Evolutionary conservation across 2,113 vertebrate species (phyloP).

Genomic region (Alectura lathami): DNA sequence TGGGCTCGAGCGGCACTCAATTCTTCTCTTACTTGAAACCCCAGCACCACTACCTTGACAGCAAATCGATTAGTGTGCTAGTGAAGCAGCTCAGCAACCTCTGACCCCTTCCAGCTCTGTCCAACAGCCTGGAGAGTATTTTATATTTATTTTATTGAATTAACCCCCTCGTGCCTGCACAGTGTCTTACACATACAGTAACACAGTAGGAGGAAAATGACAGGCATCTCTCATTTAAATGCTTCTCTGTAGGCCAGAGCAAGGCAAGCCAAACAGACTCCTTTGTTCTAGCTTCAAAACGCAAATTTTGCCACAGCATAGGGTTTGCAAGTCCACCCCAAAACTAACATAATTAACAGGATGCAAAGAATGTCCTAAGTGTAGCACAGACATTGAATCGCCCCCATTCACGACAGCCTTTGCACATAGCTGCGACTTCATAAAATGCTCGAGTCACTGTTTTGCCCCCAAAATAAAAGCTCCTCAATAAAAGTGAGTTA

Average conservation of each 20-base stretch:
- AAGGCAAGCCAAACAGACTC: conserved; percentile 43
- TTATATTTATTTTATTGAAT: conserved; percentile 93
- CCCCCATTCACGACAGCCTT: background rate
- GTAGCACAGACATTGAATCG: conserved; percentile 13
- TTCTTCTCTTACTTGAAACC: conserved; percentile 87
- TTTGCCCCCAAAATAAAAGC: conserved; percentile 45
- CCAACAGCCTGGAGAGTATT: conserved; percentile 92
- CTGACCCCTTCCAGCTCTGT: conserved; percentile 89
- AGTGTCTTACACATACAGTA: conserved; percentile 45
- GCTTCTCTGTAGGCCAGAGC: background rate
- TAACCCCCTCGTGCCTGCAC: conserved; percentile 82
- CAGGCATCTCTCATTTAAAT: conserved; percentile 34
- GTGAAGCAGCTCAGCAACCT: conserved; percentile 88
- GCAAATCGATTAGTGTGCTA: conserved; percentile 98
- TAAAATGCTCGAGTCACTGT: background rate
- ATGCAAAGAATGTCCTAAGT: conserved; percentile 7
- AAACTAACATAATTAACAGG: conserved; percentile 49
- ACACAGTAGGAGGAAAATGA: background rate
- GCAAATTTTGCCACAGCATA: conserved; percentile 20
- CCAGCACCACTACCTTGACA: conserved; percentile 93
- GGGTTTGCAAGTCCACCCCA: conserved; percentile 57
- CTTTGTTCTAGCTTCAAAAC: conserved; percentile 73
- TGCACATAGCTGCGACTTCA: background rate
- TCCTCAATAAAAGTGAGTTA: conserved; percentile 46
- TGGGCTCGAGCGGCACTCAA: conserved; percentile 90